Base-by-base conservation (phyloP, 2,888 invertebrate species). In the Dynastes grantii region DNA sequence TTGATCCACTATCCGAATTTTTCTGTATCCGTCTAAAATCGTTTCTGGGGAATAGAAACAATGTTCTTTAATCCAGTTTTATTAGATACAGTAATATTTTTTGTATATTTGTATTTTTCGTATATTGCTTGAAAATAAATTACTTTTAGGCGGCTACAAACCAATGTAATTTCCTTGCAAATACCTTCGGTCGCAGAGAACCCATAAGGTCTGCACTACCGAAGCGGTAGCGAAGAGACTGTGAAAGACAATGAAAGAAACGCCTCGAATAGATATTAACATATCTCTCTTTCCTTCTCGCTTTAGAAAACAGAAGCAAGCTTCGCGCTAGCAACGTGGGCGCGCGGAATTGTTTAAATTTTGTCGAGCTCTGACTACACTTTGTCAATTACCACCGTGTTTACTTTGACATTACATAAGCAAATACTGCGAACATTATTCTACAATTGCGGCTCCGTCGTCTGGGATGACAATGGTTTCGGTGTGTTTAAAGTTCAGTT, bases 311-410 rank as follows among this genome's bases (percentile, higher is more conserved):
- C 37, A 8, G 65, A 40, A 16, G 55, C 16, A 55, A 6, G 22
- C 6, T 3, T 16, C 16, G 55, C 45, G 8, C 45, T 45, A 45
- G 8, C 45, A 45, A 45, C 45, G 8, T 45, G 45, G 45, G 45
- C 45, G 45, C 45, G 45, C 2, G 8, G 22, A 22, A 67, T 67
- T 67, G 45, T 8, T 67, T 67, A 67, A 40, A 67, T 67, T 67
- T 22, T 45, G 65, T 45, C 65, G 16, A 11, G 45, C n/a, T 67
- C 65, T 45, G 6, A 40, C 40, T 67, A 67, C 45, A 68, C 49
- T 68, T 51, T 68, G 68, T 68, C 68, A 68, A 68, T 68, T 68
- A 68, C 27, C 13, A 29, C 13, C 11, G 63, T 68, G 29, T 68
- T 49, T 68, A 51, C 51, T 68, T 68, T 51, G 68, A 51, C 51